These are phyloP conservation scores for Ctenosaura bakeri DNA, from an alignment of 2,797 vertebrate genomes.

Conservation along the genomic window DNA sequence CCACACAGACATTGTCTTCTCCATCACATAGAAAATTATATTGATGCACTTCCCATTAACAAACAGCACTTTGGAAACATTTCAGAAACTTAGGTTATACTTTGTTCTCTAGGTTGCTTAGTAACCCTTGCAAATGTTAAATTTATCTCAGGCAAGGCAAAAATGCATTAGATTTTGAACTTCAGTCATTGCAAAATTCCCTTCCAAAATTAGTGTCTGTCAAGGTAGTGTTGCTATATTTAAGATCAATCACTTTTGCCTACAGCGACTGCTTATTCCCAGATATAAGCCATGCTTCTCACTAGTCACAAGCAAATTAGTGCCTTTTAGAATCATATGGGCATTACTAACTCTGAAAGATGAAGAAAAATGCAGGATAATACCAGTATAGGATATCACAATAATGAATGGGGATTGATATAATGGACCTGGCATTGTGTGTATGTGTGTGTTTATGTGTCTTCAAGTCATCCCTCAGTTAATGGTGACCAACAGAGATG, in stretches of 20 bases:
- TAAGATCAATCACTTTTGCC: conserved; percentile 68
- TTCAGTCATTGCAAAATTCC: conserved; percentile 67
- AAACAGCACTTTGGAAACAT: conserved; percentile 46
- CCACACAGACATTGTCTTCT: neutral
- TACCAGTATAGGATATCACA: fast-evolving
- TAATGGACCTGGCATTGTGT: neutral
- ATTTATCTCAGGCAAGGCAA: conserved; percentile 30
- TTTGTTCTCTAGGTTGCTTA: conserved; percentile 67
- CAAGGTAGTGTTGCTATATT: conserved; percentile 63
- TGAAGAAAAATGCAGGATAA: conserved; percentile 29
- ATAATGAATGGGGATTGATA: neutral
- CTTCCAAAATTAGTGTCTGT: conserved; percentile 74
- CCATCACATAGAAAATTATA: neutral
- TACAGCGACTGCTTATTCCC: conserved; percentile 63
- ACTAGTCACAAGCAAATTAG: conserved; percentile 25
- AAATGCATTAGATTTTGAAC: conserved; percentile 57
- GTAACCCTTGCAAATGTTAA: conserved; percentile 56
- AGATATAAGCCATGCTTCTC: conserved; percentile 35
- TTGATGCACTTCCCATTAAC: conserved; percentile 37
- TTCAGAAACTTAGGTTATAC: conserved; percentile 48
- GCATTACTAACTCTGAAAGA: neutral
- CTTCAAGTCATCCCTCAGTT: too few species aligned
- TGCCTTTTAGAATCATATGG: conserved; percentile 21
- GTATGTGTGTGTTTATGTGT: too few species aligned
- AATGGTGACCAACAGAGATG: too few species aligned